A percentile compares a stretch with the other conserved stretches of the same genome.
Conservation (phyloP, 37 sponge, comb jelly and placozoan genomes). For the Dysidea cf. avara region DNA sequence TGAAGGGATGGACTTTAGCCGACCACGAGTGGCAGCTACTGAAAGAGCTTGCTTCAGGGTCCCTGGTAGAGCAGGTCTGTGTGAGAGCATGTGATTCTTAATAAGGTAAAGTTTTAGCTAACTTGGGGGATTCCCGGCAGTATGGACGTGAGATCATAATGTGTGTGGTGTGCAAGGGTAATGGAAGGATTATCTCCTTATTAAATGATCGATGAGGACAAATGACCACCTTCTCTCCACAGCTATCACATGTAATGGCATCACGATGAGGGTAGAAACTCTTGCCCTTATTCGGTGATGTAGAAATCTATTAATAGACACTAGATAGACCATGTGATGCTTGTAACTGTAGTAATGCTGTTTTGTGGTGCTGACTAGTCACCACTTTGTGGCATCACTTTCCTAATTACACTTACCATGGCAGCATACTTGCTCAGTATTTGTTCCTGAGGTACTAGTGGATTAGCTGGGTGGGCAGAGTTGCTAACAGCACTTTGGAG, state of each 20-base stretch:
- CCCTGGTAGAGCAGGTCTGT: background rate
- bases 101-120: background rate
- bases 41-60: background rate
- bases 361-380: conserved; percentile 6
- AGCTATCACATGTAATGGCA: conserved; percentile 42
- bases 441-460: conserved; percentile 67
- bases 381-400: background rate
- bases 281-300: conserved; percentile 50
- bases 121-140: background rate
- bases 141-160: conserved; percentile 52
- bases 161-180: conserved; percentile 57
- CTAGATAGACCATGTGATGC: background rate
- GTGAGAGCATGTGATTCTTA: background rate
- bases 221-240: conserved; percentile 68
- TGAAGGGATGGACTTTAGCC: background rate
- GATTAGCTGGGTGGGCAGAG: conserved; percentile 54
- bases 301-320: conserved; percentile 9
- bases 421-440: conserved; percentile 60
- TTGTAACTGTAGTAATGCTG: conserved; percentile 2
- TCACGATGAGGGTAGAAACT: conserved; percentile 56
- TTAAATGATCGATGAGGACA: conserved; percentile 55
- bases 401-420: conserved; percentile 42
- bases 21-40: background rate
- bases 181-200: conserved; percentile 30
- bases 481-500: conserved; percentile 30